phyloP scores from a whole-genome alignment of 2,888 invertebrate genomes.

The Geotrupes spiniger region DNA sequence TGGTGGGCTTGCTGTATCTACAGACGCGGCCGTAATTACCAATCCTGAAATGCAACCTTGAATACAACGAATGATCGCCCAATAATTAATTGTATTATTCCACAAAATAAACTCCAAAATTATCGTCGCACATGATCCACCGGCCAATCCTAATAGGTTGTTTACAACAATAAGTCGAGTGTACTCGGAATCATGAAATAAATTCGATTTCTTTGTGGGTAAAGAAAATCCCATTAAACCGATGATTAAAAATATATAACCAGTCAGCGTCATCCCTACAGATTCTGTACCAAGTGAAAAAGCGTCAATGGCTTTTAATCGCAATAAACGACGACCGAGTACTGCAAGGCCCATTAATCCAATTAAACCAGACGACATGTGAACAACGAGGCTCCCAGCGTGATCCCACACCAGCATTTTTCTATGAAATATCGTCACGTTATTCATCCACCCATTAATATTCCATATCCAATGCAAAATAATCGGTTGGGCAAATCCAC shows the following conservation, averaged over 20 bases:
- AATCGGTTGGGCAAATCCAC: slow-evolving; percentile 42
- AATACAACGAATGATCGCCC: slow-evolving; percentile 43
- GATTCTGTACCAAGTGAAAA: slow-evolving; percentile 39
- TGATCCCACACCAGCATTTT: slow-evolving; percentile 39
- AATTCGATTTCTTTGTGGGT: slow-evolving; percentile 20
- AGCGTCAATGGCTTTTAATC: slow-evolving; percentile 40
- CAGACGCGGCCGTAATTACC: slow-evolving; percentile 40
- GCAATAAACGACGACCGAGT: slow-evolving; percentile 44
- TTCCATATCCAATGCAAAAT: slow-evolving; percentile 47
- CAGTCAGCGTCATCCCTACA: slow-evolving; percentile 27
- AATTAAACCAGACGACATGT: slow-evolving; percentile 39
- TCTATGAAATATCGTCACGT: slow-evolving; percentile 24
- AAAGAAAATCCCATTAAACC: slow-evolving; percentile 38
- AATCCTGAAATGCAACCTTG: slow-evolving; percentile 44
- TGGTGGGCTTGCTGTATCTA: slow-evolving; percentile 39
- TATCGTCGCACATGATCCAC: slow-evolving; percentile 20
- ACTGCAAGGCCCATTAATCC: slow-evolving; percentile 41
- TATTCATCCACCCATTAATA: slow-evolving; percentile 42
- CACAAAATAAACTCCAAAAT: slow-evolving; percentile 29
- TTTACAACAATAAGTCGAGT: slow-evolving; percentile 27
- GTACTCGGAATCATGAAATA: slow-evolving; percentile 16
- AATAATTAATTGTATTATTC: slow-evolving; percentile 40
- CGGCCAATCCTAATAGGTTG: slow-evolving; percentile 19
- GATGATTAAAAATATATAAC: slow-evolving; percentile 40
- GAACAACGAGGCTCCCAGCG: slow-evolving; percentile 41